Evolutionary conservation across 2,888 invertebrate species (phyloP), one percentile per base, ranked within the genome.

Genomic region (Oligia fasciuncula): DNA sequence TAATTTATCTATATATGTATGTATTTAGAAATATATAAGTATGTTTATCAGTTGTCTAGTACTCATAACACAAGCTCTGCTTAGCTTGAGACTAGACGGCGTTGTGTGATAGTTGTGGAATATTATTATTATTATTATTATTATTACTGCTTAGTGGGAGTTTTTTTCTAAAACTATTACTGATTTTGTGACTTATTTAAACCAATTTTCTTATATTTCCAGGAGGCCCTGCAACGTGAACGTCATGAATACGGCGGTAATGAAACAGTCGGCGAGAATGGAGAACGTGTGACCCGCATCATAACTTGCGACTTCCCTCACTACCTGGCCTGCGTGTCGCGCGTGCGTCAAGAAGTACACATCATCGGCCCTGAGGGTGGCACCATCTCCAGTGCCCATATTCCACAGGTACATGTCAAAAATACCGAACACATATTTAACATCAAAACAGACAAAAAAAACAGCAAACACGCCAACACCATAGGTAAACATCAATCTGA

Each of bases 351-450:
- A 95, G 99, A 99, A 95, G 99, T 99, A 78, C 99, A 99, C 95
- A 98, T 98, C 83, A 99, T 99, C 88, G 99, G 99, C 3, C 99
- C 99, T 0, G 99, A 99, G 92, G 99, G 99, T 76, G 99, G 99
- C 76, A 99, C 99, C 90, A 98, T 99, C 80, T 99, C 99, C 89
- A 99, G 99, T 70, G 98, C 90, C 98, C 99, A 85, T 77, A 99
- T 99, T 77, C 99, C 99, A 8, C 98, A 99, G 95, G 96, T 96
- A 79, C 9, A 17, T 14, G 23, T 0, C 13, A 19, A 67, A 17
- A 67, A 54, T 6, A 19, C 17, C 8, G 2, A 29, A 62, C 9
- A 19, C 17, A 17, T 17, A 63, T 17, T 51, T 19, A 9, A 65
- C 2, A 13, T 4, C 11, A 65, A 40, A 40, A 65, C 13, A 40